Evolutionary conservation across 2,888 invertebrate genomes (phyloP).

Genomic region (Nemotelus nigrinus): DNA sequence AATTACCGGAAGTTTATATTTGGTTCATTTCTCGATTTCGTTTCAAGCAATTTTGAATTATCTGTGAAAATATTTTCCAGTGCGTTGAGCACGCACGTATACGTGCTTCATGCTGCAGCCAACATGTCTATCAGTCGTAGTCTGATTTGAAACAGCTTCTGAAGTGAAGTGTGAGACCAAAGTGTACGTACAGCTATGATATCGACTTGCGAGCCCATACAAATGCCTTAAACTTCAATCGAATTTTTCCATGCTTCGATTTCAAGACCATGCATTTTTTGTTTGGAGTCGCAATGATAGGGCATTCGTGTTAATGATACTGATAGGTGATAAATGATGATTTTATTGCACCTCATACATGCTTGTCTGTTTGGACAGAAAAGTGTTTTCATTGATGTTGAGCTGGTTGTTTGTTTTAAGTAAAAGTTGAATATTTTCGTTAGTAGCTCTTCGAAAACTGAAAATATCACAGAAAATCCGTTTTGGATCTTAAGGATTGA

Average conservation of each 20-base stretch:
- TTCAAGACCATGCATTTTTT: neutral
- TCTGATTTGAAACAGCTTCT: neutral
- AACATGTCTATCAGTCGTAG: conserved; percentile 13
- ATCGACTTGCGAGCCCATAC: neutral
- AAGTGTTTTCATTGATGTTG: conserved; percentile 23
- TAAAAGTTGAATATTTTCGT: no score
- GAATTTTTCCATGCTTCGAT: conserved; percentile 6
- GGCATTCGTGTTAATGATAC: conserved; percentile 14
- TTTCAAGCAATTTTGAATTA: conserved; percentile 49
- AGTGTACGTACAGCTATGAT: neutral
- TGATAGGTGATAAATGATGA: conserved; percentile 26
- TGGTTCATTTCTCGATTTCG: conserved; percentile 31
- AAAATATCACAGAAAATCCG: no score
- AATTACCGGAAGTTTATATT: conserved; percentile 42
- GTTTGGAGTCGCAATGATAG: neutral
- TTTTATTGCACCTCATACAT: conserved; percentile 18
- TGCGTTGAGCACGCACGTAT: conserved; percentile 11
- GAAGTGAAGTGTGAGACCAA: no score
- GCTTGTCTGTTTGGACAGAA: conserved; percentile 1
- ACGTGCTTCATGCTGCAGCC: neutral
- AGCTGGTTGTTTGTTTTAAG: neutral
- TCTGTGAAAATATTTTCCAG: conserved; percentile 51
- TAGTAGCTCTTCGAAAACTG: no score
- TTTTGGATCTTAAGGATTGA: no score
- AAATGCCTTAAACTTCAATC: conserved; percentile 12